Evolutionary conservation across 1,140 invertebrate species (phyloP), one percentile per base, ranked within the genome.

Genomic region (Trichonephila clavipes): DNA sequence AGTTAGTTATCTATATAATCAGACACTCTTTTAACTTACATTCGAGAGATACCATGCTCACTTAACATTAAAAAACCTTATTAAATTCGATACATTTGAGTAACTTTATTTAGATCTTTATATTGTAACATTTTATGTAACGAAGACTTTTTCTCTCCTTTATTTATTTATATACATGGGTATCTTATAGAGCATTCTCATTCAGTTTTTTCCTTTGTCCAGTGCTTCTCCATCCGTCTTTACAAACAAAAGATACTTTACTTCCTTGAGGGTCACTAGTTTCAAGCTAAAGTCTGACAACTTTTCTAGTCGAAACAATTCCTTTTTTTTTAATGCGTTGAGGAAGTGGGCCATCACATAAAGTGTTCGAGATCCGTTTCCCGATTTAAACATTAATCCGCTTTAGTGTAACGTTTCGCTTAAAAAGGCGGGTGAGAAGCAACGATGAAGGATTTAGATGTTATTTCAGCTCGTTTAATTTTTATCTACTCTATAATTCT

Each of bases 311-410:
- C 66, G n/a, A 69, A 69, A 69, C 66, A 69, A 12, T 51, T 10
- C 51, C 51, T 51, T 69, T 69, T 69, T 62, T 62, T n/a, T 69
- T 69, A 14, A 3, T 69, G n/a, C 66, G 21, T 28, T 69, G 66
- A 69, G 66, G 66, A 69, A 69, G 66, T 69, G 66, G 66, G 66
- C 66, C 66, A 69, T 69, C n/a, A 69, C 51, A 51, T 51, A 10
- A 51, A 51, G 51, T 51, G 51, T 51, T 51, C 51, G 51, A 51
- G 66, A 69, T 69, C 66, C 66, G 66, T 69, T 51, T 69, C 66
- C 66, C 66, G 66, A 69, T 69, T 69, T 69, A 69, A 66, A 69
- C 24, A 69, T 24, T 69, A 24, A 69, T 69, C 66, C 66, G n/a
- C 66, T 69, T 69, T 69, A 28, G 66, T 69, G 5, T n/a, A 24